Evolutionary conservation across 2,888 invertebrate species (phyloP).

Genomic region (Andrena chrysosceles): DNA sequence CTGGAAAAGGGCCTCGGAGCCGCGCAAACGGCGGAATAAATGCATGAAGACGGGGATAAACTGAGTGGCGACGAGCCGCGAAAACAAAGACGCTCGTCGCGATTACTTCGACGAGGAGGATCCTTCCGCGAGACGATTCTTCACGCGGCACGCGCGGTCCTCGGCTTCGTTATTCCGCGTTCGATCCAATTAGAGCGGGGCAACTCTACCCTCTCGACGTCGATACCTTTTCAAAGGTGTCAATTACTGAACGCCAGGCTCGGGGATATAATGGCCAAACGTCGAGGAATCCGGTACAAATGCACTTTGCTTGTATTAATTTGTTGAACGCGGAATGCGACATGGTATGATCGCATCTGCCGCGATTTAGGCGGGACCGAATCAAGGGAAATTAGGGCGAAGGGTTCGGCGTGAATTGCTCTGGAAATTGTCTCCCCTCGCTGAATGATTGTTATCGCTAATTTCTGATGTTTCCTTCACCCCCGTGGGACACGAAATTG

Average conservation of each 20-base stretch:
- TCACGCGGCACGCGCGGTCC: constrained; percentile 14
- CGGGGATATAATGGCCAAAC: background rate
- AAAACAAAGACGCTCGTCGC: constrained; percentile 57
- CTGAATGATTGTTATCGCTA: constrained; percentile 73
- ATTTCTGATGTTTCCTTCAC: constrained; percentile 66
- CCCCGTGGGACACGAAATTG: constrained; percentile 50
- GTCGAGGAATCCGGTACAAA: background rate
- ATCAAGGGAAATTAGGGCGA: constrained; percentile 75
- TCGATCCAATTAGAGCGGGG: constrained; percentile 26
- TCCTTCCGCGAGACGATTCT: constrained; percentile 3
- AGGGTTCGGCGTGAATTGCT: constrained; percentile 61
- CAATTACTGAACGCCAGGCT: background rate
- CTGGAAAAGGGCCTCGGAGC: constrained; percentile 63
- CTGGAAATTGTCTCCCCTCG: constrained; percentile 60
- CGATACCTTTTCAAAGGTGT: background rate
- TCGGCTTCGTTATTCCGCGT: constrained; percentile 1
- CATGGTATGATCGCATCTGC: constrained; percentile 71
- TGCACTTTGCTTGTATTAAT: background rate
- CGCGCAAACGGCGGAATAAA: constrained; percentile 68
- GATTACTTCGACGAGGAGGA: constrained; percentile 1
- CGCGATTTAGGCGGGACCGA: constrained; percentile 64
- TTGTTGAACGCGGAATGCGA: background rate
- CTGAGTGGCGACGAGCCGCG: constrained; percentile 49
- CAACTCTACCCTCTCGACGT: background rate
- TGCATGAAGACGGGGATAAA: constrained; percentile 59